A percentile compares a stretch with the other conserved stretches of the same genome.
These are phyloP conservation scores for Hirtodrosophila alboralis DNA, from an alignment of 2,888 invertebrate genomes.

Conservation along the genomic window DNA sequence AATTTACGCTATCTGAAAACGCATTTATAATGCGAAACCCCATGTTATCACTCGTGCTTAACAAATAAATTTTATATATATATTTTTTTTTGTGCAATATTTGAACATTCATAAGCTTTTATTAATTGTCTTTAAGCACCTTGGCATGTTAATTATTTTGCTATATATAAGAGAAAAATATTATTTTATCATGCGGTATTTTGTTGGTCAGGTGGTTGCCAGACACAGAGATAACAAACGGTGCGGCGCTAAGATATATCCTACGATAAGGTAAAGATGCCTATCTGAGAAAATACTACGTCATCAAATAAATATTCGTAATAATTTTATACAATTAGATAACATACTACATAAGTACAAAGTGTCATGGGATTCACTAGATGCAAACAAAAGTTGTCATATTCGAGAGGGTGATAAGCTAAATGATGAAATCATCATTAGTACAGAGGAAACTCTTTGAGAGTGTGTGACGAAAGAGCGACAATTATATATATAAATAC, in stretches of 20 bases:
- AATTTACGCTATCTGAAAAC: no score
- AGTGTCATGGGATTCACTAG: constrained; percentile 22
- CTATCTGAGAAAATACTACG: constrained; percentile 25
- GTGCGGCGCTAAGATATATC: constrained; percentile 2
- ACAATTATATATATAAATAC: background rate
- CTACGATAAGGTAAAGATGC: constrained; percentile 25
- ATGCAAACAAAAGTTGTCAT: background rate
- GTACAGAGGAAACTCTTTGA: constrained; percentile 1
- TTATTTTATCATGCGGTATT: constrained; percentile 43
- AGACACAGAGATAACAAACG: constrained; percentile 13
- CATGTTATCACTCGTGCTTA: background rate
- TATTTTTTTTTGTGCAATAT: constrained; percentile 16
- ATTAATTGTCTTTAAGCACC: constrained; percentile 34
- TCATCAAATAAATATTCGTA: constrained; percentile 42
- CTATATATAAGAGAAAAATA: constrained; percentile 13
- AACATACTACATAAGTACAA: constrained; percentile 22
- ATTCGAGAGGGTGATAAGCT: constrained; percentile 1
- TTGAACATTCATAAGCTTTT: constrained; percentile 25
- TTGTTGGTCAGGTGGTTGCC: constrained; percentile 59
- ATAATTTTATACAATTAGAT: constrained; percentile 25
- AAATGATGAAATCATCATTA: constrained; percentile 33
- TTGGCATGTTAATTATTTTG: constrained; percentile 35
- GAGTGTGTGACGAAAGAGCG: background rate
- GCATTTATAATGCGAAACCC: background rate
- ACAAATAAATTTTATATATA: no score